Percentiles rank a stretch among this genome's conserved stretches.
Evolutionary conservation across 2,113 vertebrate species (phyloP).

Genomic region (Lepus europaeus): DNA sequence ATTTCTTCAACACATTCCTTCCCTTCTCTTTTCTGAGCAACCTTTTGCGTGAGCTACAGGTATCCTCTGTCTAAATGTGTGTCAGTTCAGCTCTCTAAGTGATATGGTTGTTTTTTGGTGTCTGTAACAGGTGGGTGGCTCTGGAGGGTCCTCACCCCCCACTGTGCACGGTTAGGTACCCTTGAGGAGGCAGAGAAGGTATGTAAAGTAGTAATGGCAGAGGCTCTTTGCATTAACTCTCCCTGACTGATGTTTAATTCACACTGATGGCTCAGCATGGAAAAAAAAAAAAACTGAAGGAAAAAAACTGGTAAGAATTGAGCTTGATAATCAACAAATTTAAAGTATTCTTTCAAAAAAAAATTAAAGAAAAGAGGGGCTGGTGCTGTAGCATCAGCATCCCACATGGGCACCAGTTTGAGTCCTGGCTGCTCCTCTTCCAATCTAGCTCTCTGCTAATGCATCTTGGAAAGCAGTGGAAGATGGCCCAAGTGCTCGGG

Average conservation of each 20-base stretch:
- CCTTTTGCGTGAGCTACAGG: conserved; percentile 13
- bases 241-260: neutral
- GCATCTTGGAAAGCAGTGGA: too few relatives aligned
- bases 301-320: conserved; percentile 61
- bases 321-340: conserved; percentile 47
- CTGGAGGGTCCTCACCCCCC: neutral
- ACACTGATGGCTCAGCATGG: conserved; percentile 57
- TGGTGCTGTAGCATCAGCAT: too few relatives aligned
- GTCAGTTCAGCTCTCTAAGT: neutral
- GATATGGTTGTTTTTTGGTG: neutral
- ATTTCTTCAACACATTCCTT: conserved; percentile 29
- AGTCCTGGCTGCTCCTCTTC: too few relatives aligned
- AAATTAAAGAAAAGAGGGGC: neutral
- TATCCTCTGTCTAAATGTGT: neutral
- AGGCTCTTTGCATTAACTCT: neutral
- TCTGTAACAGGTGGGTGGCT: neutral
- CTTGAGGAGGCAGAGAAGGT: neutral
- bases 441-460: too few relatives aligned
- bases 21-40: conserved; percentile 15
- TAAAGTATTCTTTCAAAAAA: conserved; percentile 77
- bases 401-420: too few relatives aligned
- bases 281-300: conserved; percentile 70
- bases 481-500: too few relatives aligned
- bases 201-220: neutral
- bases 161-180: neutral